A percentile compares a stretch with the other conserved stretches of the same genome.
Evolutionary conservation across 1,140 invertebrate species (phyloP).

Genomic region (Hycleus phaleratus): DNA sequence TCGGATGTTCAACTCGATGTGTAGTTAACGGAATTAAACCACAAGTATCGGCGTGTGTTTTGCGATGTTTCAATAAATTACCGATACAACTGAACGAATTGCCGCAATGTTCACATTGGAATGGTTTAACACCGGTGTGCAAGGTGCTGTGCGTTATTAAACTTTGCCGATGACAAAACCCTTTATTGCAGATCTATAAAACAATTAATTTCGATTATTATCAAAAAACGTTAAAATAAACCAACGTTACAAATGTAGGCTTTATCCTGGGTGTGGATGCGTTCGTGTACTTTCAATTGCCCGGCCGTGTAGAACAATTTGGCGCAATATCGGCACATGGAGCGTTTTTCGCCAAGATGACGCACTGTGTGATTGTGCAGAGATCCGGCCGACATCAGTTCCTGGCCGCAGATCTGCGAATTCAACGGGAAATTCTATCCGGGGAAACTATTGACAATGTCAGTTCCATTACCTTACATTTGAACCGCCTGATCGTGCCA

Average conservation of each 20-base stretch:
- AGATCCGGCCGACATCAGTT: slow-evolving; percentile 38
- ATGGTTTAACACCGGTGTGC: slow-evolving; percentile 46
- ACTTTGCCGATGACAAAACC: slow-evolving; percentile 46
- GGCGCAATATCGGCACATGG: slow-evolving; percentile 45
- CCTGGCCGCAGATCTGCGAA: slow-evolving; percentile 36
- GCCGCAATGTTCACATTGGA: slow-evolving; percentile 39
- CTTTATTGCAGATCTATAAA: slow-evolving; percentile 46
- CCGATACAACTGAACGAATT: slow-evolving; percentile 41
- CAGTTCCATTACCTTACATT: slow-evolving; percentile 25
- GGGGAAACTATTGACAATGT: background rate
- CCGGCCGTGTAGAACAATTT: slow-evolving; percentile 35
- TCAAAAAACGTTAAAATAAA: background rate
- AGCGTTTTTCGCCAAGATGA: slow-evolving; percentile 43
- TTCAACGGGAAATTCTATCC: background rate
- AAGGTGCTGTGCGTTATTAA: slow-evolving; percentile 45
- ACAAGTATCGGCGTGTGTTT: slow-evolving; percentile 40
- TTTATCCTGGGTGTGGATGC: slow-evolving; percentile 45
- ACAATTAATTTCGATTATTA: background rate
- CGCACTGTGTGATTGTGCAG: slow-evolving; percentile 40
- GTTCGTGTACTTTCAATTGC: slow-evolving; percentile 36
- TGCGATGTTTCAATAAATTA: slow-evolving; percentile 42
- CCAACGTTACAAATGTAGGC: slow-evolving; percentile 45
- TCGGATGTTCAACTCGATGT: slow-evolving; percentile 25
- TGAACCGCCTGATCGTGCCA: slow-evolving; percentile 32
- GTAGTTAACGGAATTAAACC: slow-evolving; percentile 30